Evolutionary conservation across 1,140 invertebrate species (phyloP).

Genomic region (Berghia stephanieae): DNA sequence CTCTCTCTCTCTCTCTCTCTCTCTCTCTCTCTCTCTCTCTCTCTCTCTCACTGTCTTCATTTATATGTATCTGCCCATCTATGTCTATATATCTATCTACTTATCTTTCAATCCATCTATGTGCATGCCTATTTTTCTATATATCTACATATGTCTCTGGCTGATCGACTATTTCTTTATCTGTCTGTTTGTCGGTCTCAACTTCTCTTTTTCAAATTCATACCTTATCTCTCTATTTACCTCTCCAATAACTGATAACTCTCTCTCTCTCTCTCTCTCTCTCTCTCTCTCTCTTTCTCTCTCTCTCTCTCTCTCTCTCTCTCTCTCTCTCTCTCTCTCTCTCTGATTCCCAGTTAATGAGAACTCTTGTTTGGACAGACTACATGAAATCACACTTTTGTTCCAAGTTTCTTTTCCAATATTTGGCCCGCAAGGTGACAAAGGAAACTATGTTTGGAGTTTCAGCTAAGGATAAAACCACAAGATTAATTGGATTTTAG

Average conservation of each 20-base stretch:
- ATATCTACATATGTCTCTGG: conserved; percentile 1
- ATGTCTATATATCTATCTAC: not conserved
- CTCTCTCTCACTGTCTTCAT: not conserved
- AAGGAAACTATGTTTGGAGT: too few relatives aligned
- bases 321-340: too few relatives aligned
- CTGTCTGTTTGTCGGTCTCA: conserved; percentile 2
- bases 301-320: too few relatives aligned
- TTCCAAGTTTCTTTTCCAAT: too few relatives aligned
- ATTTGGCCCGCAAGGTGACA: too few relatives aligned
- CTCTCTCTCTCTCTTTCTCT: not conserved
- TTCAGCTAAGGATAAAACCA: too few relatives aligned
- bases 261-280: conserved; percentile 12
- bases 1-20: conserved; percentile 6
- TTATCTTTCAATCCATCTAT: not conserved
- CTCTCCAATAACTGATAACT: too few relatives aligned
- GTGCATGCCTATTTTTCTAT: not conserved
- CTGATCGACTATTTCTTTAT: not conserved
- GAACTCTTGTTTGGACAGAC: too few relatives aligned
- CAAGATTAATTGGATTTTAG: too few relatives aligned
- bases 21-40: not conserved
- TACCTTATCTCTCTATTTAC: conserved; percentile 9
- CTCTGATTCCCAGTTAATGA: too few relatives aligned
- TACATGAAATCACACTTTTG: too few relatives aligned
- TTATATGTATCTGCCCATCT: not conserved
- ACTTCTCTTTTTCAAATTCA: not conserved